Evolutionary conservation across 2,113 vertebrate species (phyloP).

Genomic region (Elanus axillaris): DNA sequence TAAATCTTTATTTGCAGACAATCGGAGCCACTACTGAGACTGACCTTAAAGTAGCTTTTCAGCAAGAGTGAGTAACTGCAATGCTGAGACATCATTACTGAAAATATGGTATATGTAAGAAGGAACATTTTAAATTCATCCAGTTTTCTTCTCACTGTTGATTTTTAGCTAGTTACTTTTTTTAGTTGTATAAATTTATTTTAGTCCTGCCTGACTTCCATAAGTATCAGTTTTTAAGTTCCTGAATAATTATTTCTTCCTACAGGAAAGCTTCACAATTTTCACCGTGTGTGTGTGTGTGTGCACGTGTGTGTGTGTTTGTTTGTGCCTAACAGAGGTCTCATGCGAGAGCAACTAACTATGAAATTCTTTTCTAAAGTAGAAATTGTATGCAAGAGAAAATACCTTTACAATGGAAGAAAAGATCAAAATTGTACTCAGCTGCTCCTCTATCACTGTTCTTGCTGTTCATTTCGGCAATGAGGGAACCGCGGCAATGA

Average conservation of each 20-base stretch:
- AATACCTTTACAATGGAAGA: not conserved
- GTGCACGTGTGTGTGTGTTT: not conserved
- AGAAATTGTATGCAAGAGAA: not conserved
- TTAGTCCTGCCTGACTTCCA: not conserved
- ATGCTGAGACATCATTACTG: not conserved
- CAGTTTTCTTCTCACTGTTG: not conserved
- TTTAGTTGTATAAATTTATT: not conserved
- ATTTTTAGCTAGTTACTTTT: not conserved
- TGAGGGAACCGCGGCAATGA: no score
- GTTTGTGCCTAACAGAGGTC: not conserved
- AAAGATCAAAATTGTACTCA: not conserved
- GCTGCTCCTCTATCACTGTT: no score
- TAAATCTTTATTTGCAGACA: not conserved
- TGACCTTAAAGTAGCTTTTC: not conserved
- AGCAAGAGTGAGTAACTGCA: not conserved
- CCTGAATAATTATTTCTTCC: not conserved
- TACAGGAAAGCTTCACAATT: not conserved
- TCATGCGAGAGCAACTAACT: not conserved
- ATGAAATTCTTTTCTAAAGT: not conserved
- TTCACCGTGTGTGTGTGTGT: not conserved
- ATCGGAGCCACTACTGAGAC: not conserved
- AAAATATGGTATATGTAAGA: not conserved
- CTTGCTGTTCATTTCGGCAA: no score
- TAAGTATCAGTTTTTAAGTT: not conserved
- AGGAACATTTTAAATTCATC: not conserved